Evolutionary conservation across 1,140 invertebrate genomes (phyloP).

Genomic region (Lamellibrachia luymesi): DNA sequence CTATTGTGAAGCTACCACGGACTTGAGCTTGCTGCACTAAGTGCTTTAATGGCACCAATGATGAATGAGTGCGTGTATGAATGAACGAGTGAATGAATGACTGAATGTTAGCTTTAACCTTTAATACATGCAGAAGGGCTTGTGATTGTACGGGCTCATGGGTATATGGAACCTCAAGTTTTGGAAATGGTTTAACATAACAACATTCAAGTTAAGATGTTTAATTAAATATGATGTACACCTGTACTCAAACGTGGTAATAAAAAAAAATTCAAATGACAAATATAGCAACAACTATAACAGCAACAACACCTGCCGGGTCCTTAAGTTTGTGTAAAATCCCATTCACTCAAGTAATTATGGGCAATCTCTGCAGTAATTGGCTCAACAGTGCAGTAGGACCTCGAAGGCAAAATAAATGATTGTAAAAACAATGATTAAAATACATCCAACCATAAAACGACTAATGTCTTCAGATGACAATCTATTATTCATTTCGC

Average conservation of each 20-base stretch:
- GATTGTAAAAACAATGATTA: background rate
- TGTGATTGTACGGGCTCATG: background rate
- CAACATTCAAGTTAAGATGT: too few relatives aligned
- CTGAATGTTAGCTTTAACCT: background rate
- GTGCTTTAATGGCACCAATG: background rate
- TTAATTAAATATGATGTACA: too few relatives aligned
- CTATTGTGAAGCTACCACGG: background rate
- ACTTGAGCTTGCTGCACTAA: background rate
- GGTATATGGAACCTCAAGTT: background rate
- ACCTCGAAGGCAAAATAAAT: background rate
- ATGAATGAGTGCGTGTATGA: background rate
- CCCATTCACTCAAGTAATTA: background rate
- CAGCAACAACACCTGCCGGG: too few relatives aligned
- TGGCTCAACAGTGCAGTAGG: background rate
- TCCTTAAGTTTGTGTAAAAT: background rate
- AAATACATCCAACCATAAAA: background rate
- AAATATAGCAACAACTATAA: too few relatives aligned
- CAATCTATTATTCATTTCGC: too few relatives aligned
- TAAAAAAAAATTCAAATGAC: too few relatives aligned
- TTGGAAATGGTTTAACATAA: background rate
- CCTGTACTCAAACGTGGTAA: too few relatives aligned
- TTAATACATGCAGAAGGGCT: background rate
- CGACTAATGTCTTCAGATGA: background rate
- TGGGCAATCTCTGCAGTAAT: background rate
- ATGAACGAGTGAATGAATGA: background rate